Evolutionary conservation across 2,888 invertebrate species (phyloP).

Genomic region (Empis livida): DNA sequence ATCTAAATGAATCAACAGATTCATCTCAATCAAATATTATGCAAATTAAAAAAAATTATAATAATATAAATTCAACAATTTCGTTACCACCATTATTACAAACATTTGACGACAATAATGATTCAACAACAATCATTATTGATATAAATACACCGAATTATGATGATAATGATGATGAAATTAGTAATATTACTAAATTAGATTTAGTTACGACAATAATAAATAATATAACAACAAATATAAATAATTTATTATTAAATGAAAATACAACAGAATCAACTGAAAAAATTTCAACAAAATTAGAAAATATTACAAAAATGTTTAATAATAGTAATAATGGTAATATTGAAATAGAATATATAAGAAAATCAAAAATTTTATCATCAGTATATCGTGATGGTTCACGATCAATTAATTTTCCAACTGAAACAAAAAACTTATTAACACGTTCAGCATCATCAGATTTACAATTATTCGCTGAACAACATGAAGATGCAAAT

Average conservation of each 20-base stretch:
- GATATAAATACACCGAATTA: neutral
- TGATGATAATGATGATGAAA: constrained; percentile 4
- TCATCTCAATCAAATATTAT: too few relatives aligned
- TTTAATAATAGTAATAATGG: neutral
- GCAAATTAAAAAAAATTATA: too few relatives aligned
- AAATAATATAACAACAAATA: neutral
- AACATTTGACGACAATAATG: too few relatives aligned
- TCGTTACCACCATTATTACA: too few relatives aligned
- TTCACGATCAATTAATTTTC: constrained; percentile 26
- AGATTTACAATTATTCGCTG: constrained; percentile 9
- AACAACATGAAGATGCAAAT: constrained; percentile 20
- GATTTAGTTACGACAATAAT: constrained; percentile 9
- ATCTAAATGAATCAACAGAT: too few relatives aligned
- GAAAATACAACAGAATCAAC: neutral
- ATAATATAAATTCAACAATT: too few relatives aligned
- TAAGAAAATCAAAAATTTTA: constrained; percentile 29
- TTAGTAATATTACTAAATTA: constrained; percentile 1
- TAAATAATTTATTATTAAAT: too few relatives aligned
- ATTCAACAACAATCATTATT: neutral
- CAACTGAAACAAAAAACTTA: constrained; percentile 27
- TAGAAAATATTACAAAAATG: constrained; percentile 27
- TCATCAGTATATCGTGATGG: constrained; percentile 30
- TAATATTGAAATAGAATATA: constrained; percentile 21
- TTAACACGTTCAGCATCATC: constrained; percentile 27
- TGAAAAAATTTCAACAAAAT: constrained; percentile 1